Evolutionary conservation across 2,113 vertebrate genomes (phyloP), one percentile per base, ranked within the genome.

Genomic region (Scopus umbretta): DNA sequence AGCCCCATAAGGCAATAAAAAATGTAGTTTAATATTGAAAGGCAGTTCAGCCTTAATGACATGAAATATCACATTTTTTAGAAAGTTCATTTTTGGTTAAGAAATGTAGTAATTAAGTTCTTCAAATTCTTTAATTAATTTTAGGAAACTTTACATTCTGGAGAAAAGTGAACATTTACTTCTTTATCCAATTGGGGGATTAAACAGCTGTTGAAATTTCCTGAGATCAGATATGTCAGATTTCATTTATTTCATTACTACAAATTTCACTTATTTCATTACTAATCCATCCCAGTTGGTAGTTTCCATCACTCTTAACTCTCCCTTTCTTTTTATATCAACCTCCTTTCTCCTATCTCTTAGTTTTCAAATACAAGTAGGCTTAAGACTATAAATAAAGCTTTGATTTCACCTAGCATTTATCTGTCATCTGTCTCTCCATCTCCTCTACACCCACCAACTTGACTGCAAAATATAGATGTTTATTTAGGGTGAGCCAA

Each of bases 351-450:
- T 47, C 40, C 50, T 21, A 1, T 62, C 42, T 89, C 70, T 61
- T 75, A 79, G 74, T 91, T 93, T 93, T 95, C 66, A 90, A 81
- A 68, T 72, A 43, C 65, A 84, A 87, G 61, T 63, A 85, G 43
- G 78, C 52, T 92, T 71, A 81, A 42, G 27, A 43, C 78, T 92
- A 93, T 93, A 95, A 96, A 95, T 96, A 96, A 81, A 93, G 58
- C 61, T 95, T 86, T 75, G 56, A 61, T 91, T 96, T 96, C 93
- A 94, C 90, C 90, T 96, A 80, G 71, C 34, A 43, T 92, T 94
- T 81, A 82, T 92, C 76, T 27, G 62, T 95, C 94, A 92, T 94
- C 86, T 90, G 30, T 81, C 78, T 93, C 91, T 93, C 78, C 32
- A 94, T 90, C 87, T 96, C 80, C 42, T 87, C 66, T 76, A 79